Conservation (phyloP, 2,888 invertebrate species). For the Sesamia inferens region DNA sequence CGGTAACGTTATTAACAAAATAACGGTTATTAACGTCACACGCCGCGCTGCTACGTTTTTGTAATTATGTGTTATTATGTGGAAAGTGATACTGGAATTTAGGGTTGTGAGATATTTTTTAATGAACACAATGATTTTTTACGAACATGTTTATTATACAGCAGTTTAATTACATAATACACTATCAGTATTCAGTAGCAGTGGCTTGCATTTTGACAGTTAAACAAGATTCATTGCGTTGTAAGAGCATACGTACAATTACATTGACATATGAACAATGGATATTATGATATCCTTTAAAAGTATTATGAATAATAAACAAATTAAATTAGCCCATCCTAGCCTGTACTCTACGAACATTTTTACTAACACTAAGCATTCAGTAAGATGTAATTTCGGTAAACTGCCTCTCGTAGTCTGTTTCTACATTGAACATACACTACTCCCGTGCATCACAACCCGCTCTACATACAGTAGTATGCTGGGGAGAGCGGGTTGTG, state of each 20-base stretch:
- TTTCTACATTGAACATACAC: neutral
- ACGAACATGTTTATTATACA: neutral
- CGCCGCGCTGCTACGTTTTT: constrained; percentile 33
- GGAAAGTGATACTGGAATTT: constrained; percentile 48
- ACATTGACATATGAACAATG: no score
- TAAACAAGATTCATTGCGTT: no score
- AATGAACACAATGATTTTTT: constrained; percentile 7
- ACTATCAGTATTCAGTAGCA: no score
- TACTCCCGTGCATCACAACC: neutral
- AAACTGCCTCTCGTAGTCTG: neutral
- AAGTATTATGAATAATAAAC: no score
- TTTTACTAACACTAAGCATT: neutral
- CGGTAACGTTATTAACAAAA: constrained; percentile 56
- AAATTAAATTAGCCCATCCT: no score
- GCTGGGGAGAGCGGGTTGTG: no score
- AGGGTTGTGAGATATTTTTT: constrained; percentile 14
- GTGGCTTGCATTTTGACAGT: no score
- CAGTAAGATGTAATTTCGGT: neutral
- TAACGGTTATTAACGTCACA: constrained; percentile 56
- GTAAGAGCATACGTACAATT: no score
- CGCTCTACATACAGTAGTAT: no score
- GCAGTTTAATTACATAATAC: no score
- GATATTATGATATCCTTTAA: no score
- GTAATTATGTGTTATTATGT: constrained; percentile 52
- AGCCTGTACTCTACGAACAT: neutral